Evolutionary conservation across 2,888 invertebrate species (phyloP), one percentile per base, ranked within the genome.

Genomic region (Hedya salicella): DNA sequence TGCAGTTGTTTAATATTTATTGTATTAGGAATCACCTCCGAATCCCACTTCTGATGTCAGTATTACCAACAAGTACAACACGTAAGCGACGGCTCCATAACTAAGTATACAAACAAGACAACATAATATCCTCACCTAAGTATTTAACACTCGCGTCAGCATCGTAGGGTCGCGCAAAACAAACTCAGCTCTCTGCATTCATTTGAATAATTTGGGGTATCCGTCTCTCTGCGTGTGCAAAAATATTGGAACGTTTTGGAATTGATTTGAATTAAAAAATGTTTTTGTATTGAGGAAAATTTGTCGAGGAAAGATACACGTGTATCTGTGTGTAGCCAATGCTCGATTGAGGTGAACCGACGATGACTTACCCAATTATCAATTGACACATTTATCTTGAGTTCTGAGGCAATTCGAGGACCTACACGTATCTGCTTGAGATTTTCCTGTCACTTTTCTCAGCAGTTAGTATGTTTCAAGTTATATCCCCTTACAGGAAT

Each of bases 141-240:
- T 65, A 59, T 59, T 65, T 59, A 65, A 65, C 64, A 57, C 64
- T 50, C 44, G 42, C 50, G 42, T 42, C 32, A 16, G 61, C 30
- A 42, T 42, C 14, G 17, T 46, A 52, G 17, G 52, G 44, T 44
- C 13, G 60, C 6, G 80, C 75, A 79, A 79, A 81, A 80, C 74
- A 77, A 69, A 46, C 57, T 32, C 56, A 1, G 70, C 73, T 68
- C 73, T 70, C 72, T 71, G 88, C 78, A 87, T 89, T 83, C 78
- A 89, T 89, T 89, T 86, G 80, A 89, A 89, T 89, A 89, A 85
- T 85, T 87, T 78, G 71, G 68, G 71, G 69, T 77, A 76, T 80
- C 82, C 82, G 78, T 70, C 75, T 74, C 74, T 73, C 75, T 84
- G 83, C 85, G 82, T 80, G 81, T 16, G 50, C 48, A 62, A 60